Evolutionary conservation across 1,140 invertebrate genomes (phyloP).

Genomic region (Tetragnatha versicolor): DNA sequence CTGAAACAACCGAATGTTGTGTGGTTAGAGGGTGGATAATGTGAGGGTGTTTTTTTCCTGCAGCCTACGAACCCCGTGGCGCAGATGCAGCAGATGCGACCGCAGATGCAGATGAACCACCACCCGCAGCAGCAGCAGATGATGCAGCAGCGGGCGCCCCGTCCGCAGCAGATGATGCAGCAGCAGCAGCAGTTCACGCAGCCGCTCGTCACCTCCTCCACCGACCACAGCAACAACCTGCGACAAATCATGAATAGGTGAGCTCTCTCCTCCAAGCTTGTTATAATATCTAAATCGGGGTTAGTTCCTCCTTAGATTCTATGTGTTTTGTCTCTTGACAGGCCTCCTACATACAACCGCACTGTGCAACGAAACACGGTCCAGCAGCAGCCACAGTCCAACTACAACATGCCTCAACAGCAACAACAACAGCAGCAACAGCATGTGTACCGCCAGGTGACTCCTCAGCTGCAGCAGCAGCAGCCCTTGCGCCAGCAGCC

Average conservation of each 20-base stretch:
- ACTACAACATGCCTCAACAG: conserved; percentile 57
- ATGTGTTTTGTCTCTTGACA: too few species aligned
- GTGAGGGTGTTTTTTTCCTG: not conserved
- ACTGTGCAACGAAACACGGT: conserved; percentile 58
- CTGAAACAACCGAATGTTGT: too few species aligned
- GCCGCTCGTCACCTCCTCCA: conserved; percentile 53
- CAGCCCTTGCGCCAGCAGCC: conserved; percentile 55
- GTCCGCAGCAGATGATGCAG: conserved; percentile 17
- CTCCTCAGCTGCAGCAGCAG: conserved; percentile 22
- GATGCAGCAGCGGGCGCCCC: not conserved
- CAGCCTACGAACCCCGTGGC: not conserved
- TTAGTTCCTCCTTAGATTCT: too few species aligned
- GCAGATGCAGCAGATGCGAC: not conserved
- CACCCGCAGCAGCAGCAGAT: not conserved
- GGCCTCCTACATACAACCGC: conserved; percentile 6
- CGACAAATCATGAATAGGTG: conserved; percentile 3
- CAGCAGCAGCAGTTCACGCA: conserved; percentile 25
- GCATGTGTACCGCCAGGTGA: conserved; percentile 46
- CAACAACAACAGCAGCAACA: conserved; percentile 63
- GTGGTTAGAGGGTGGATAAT: too few species aligned
- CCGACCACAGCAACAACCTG: conserved; percentile 22
- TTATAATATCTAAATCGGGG: not conserved
- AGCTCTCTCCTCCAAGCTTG: not conserved
- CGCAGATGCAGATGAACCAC: conserved; percentile 8
- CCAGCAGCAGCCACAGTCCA: conserved; percentile 61